Evolutionary conservation across 2,888 invertebrate genomes (phyloP).

Genomic region (Caenorhabditis macrosperma): DNA sequence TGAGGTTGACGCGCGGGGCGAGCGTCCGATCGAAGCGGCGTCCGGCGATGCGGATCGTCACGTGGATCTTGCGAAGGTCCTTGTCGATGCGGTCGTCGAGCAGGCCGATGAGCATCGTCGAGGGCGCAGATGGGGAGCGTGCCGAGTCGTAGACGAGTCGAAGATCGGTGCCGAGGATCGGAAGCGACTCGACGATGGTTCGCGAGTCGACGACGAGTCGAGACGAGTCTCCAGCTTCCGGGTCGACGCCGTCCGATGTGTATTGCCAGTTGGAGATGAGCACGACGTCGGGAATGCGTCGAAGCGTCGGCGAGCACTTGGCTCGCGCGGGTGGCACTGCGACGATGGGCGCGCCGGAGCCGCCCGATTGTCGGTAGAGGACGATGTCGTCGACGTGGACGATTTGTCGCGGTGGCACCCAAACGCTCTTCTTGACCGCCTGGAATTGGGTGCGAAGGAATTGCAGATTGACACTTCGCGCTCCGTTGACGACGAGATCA

Average conservation of each 20-base stretch:
- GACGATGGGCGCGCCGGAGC: neutral
- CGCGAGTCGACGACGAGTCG: slow-evolving; percentile 46
- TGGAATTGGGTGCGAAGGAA: slow-evolving; percentile 82
- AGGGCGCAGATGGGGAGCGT: slow-evolving; percentile 93
- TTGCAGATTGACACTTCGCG: slow-evolving; percentile 85
- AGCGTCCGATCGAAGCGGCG: slow-evolving; percentile 46
- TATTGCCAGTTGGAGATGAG: slow-evolving; percentile 60
- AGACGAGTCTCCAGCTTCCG: slow-evolving; percentile 9
- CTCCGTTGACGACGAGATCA: slow-evolving; percentile 98
- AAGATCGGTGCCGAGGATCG: slow-evolving; percentile 56
- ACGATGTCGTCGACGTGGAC: slow-evolving; percentile 88
- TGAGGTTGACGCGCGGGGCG: slow-evolving; percentile 84
- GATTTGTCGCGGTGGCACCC: slow-evolving; percentile 98
- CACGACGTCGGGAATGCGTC: slow-evolving; percentile 40
- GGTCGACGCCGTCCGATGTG: slow-evolving; percentile 36
- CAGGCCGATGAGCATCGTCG: slow-evolving; percentile 92
- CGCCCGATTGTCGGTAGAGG: slow-evolving; percentile 62
- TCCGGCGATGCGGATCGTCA: slow-evolving; percentile 86
- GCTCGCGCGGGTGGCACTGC: slow-evolving; percentile 36
- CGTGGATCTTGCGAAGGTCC: slow-evolving; percentile 90
- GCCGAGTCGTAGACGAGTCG: slow-evolving; percentile 93
- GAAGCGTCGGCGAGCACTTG: slow-evolving; percentile 54
- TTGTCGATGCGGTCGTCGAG: slow-evolving; percentile 89
- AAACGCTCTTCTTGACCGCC: slow-evolving; percentile 87
- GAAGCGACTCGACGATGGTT: slow-evolving; percentile 48